These are phyloP conservation scores for Rhombomys opimus DNA, from an alignment of 2,113 vertebrate genomes.

Conservation along the genomic window DNA sequence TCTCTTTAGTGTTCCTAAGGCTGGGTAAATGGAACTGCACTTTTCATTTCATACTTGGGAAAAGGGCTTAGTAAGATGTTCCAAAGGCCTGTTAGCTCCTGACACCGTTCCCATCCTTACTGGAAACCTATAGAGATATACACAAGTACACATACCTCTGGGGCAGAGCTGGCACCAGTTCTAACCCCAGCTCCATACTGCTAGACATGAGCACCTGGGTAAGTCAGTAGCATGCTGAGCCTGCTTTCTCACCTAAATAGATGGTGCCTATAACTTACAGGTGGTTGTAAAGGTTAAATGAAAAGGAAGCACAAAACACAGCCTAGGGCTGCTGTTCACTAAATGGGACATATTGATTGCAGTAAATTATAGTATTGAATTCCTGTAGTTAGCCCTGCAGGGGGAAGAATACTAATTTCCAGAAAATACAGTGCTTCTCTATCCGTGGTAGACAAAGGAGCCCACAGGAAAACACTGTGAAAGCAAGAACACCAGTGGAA, in stretches of 20 bases:
- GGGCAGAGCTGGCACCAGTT: neutral
- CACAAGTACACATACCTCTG: neutral
- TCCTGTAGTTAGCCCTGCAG: neutral
- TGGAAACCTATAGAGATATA: neutral
- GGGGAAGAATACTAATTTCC: neutral
- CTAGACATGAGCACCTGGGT: neutral
- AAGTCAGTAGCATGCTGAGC: neutral
- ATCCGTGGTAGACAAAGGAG: neutral
- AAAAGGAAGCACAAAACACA: neutral
- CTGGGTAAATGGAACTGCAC: neutral
- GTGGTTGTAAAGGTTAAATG: neutral
- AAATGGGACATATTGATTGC: neutral
- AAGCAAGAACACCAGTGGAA: neutral
- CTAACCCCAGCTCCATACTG: neutral
- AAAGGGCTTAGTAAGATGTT: neutral
- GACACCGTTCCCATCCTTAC: neutral
- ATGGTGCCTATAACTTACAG: neutral
- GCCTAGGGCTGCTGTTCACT: neutral
- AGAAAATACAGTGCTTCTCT: neutral
- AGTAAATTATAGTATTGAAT: neutral
- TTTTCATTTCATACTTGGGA: neutral
- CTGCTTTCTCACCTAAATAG: constrained; percentile 9
- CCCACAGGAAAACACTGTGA: neutral
- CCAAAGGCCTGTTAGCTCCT: neutral
- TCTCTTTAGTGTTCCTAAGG: neutral